A percentile compares a stretch with the other conserved stretches of the same genome.
phyloP scores from a whole-genome alignment of 2,888 invertebrate genomes.

The Polylopha cassiicola region DNA sequence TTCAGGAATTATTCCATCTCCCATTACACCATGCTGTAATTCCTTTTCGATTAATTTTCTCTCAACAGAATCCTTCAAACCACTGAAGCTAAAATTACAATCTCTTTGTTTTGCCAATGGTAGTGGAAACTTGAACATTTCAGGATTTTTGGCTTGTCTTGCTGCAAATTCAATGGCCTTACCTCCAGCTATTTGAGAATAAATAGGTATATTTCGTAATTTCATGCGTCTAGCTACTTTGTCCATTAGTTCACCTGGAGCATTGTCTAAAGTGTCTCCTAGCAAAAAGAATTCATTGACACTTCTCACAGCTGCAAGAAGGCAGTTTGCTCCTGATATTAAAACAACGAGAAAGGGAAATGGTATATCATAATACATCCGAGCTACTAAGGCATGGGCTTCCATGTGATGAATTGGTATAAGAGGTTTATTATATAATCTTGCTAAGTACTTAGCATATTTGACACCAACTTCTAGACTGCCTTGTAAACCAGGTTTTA shows the following conservation, averaged over 20 bases:
- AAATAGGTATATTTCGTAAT: slow-evolving; percentile 85
- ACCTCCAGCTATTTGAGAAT: slow-evolving; percentile 87
- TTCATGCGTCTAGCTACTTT: slow-evolving; percentile 93
- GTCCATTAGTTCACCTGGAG: slow-evolving; percentile 96
- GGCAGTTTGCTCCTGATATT: slow-evolving; percentile 95
- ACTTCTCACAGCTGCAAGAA: slow-evolving; percentile 84
- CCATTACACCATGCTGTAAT: slow-evolving; percentile 69
- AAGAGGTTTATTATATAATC: slow-evolving; percentile 83
- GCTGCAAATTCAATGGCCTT: slow-evolving; percentile 91
- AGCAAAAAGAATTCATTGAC: slow-evolving; percentile 87
- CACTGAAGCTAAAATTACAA: slow-evolving; percentile 95
- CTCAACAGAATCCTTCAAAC: slow-evolving; percentile 81
- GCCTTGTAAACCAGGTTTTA: slow-evolving; percentile 88
- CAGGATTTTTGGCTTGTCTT: slow-evolving; percentile 77
- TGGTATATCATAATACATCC: slow-evolving; percentile 83
- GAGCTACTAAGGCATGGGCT: slow-evolving; percentile 94
- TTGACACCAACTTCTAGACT: slow-evolving; percentile 88
- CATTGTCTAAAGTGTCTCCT: slow-evolving; percentile 88
- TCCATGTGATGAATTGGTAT: slow-evolving; percentile 99
- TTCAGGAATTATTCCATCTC: slow-evolving; percentile 84
- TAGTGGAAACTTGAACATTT: slow-evolving; percentile 80
- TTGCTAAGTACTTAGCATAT: slow-evolving; percentile 87
- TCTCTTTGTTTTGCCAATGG: slow-evolving; percentile 81
- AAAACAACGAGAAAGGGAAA: slow-evolving; percentile 94
- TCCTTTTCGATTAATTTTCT: slow-evolving; percentile 79